Base-by-base conservation (phyloP, 2,888 invertebrate genomes). In the Amblyteles armatorius region DNA sequence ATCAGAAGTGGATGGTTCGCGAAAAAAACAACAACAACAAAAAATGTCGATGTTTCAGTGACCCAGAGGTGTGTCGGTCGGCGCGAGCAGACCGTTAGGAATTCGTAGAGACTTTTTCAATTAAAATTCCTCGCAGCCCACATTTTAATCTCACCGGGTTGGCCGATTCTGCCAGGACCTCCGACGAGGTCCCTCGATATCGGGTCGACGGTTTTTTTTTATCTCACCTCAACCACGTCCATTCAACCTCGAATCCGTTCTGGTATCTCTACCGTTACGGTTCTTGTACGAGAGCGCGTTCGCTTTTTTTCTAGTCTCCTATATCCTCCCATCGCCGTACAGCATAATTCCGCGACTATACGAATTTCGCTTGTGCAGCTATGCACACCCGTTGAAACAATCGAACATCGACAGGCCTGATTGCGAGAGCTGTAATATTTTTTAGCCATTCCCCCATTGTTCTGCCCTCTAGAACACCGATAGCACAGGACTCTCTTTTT, bases 91-190 rank as follows among this genome's bases (percentile, higher is more conserved):
- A 85, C 85, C 79, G 82, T 69, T 76, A 72, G 85, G 85, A 85
- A 85, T 85, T 85, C 69, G 82, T 55, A 67, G 81, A 84, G 82
- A 83, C 87, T 87, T 86, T 87, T 86, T 86, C 83, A 82, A 85
- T 85, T 85, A 85, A 85, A 85, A 85, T 85, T 85, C 85, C 82
- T 82, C 73, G 80, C 73, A 80, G 81, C 80, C 81, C 78, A 85
- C 83, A 85, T 86, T 86, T 86, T 85, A 86, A 86, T 86, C 85
- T 83, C 84, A 81, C 73, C 79, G 79, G 82, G 82, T 77, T 82
- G 71, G 52, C 79, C 52, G 82, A 69, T 79, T 74, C 85, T 63
- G 82, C 79, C 76, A 72, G 76, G 72, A 50, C 72, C 74, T 74
- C 65, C 65, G 82, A 74, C 65, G 82, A 74, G 79, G 48, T 74